These are phyloP conservation scores for Engystomops pustulosus DNA, from an alignment of 2,113 vertebrate genomes.

Conservation along the genomic window DNA sequence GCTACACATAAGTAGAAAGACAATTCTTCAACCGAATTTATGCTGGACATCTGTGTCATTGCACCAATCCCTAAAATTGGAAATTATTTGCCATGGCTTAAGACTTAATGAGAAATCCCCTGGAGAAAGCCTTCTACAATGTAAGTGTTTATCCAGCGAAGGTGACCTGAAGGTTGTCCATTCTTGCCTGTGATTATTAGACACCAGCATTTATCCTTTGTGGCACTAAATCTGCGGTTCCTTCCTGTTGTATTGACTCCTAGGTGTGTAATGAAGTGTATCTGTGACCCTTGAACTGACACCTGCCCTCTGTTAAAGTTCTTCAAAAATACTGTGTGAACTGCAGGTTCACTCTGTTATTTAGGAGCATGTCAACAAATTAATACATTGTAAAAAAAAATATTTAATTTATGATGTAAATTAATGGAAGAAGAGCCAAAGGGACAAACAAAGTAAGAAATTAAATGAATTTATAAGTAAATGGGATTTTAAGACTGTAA, in stretches of 20 bases:
- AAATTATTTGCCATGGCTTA: conserved; percentile 18
- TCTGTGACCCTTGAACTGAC: conserved; percentile 31
- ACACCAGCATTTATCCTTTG: background rate
- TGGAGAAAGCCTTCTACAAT: background rate
- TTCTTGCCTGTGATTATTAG: background rate
- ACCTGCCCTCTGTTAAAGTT: conserved; percentile 30
- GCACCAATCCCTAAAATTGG: background rate
- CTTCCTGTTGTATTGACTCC: conserved; percentile 9
- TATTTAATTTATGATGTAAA: background rate
- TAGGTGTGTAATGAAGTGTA: background rate
- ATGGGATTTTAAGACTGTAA: no score
- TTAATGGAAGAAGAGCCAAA: no score
- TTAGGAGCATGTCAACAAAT: background rate
- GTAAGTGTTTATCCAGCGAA: background rate
- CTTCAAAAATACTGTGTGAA: background rate
- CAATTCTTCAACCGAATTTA: no score
- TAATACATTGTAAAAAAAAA: background rate
- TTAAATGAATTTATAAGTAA: no score
- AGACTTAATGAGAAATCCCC: background rate
- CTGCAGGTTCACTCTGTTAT: background rate
- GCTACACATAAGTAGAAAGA: no score
- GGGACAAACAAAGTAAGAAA: no score
- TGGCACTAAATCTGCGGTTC: no score
- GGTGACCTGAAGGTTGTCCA: background rate
- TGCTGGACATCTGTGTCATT: background rate